phyloP scores from a whole-genome alignment of 2,888 invertebrate genomes.

The Trisateles emortualis region DNA sequence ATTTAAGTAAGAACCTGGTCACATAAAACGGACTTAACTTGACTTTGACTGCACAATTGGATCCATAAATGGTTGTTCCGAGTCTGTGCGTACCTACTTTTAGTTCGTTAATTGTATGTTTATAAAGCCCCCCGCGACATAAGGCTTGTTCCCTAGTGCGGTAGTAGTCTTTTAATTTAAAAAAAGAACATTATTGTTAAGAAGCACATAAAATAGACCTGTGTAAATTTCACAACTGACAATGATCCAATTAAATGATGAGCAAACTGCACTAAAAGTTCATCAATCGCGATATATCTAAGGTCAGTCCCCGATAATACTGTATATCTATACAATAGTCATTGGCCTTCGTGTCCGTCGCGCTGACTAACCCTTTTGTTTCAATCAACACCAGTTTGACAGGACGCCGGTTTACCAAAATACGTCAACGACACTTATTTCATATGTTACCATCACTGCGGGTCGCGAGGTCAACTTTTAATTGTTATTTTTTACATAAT shows the following conservation, averaged over 20 bases:
- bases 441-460: slow-evolving; percentile 63
- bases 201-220: slow-evolving; percentile 2
- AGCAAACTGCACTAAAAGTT: slow-evolving; percentile 42
- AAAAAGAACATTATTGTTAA: slow-evolving; percentile 5
- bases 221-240: slow-evolving; percentile 3
- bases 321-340: slow-evolving; percentile 62
- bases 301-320: slow-evolving; percentile 77
- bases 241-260: slow-evolving; percentile 17
- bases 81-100: too few species aligned
- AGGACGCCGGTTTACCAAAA: slow-evolving; percentile 46
- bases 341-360: slow-evolving; percentile 81
- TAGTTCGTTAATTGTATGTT: too few species aligned
- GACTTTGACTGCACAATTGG: too few species aligned
- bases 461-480: slow-evolving; percentile 77
- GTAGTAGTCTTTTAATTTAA: not conserved
- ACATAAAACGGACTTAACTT: too few species aligned
- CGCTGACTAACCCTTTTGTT: slow-evolving; percentile 81
- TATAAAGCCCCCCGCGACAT: too few species aligned
- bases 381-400: slow-evolving; percentile 57
- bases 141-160: too few species aligned
- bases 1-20: too few species aligned
- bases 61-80: too few species aligned
- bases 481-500: slow-evolving; percentile 82
- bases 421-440: slow-evolving; percentile 75
- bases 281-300: slow-evolving; percentile 49